Evolutionary conservation across 2,797 vertebrate species (phyloP), one percentile per base, ranked within the genome.

Genomic region (Euphonia xanthogaster): DNA sequence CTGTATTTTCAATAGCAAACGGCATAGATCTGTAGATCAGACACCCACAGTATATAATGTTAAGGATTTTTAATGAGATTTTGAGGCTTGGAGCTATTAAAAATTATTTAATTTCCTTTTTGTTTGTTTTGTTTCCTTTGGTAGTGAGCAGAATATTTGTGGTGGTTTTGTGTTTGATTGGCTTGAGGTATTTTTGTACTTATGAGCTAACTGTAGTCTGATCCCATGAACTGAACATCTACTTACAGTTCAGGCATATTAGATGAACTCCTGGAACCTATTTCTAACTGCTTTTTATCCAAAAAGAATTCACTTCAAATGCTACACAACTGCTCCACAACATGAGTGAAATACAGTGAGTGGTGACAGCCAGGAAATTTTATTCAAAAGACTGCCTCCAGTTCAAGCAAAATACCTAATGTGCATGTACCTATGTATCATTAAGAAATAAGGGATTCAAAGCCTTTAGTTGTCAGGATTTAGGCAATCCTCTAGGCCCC

Each of bases 151-250:
- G 22, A 37, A 35, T 57, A 39, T 62, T 27, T 47, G 15, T 35
- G 7, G 9, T 39, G 6, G 5, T 44, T 60, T 50, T 51, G 11
- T 30, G 5, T 62, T 53, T 2, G 6, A 11, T 8, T 31, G 14
- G 9, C 4, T 60, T 35, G 1, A 3, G 14, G 5, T 14, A 2
- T 9, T 1, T 19, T 7, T 14, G 45, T 25, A 30, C 11, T 78
- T 81, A 47, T 57, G 39, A 14, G 12, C 27, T 68, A 67, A 33
- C 7, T 12, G 5, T 80, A 35, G 9, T 54, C 57, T 86, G 31
- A 54, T 40, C 35, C 10, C 47, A 1, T 73, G 15, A 48, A 50
- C 22, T 37, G 14, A 72, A 48, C 23, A 6, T 47, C 28, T 82
- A 5, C 45, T 90, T 68, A 51, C 45, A 75, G 20, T 31, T 85